Evolutionary conservation across 1,140 invertebrate species (phyloP).

Genomic region (Drosophila setifemur): DNA sequence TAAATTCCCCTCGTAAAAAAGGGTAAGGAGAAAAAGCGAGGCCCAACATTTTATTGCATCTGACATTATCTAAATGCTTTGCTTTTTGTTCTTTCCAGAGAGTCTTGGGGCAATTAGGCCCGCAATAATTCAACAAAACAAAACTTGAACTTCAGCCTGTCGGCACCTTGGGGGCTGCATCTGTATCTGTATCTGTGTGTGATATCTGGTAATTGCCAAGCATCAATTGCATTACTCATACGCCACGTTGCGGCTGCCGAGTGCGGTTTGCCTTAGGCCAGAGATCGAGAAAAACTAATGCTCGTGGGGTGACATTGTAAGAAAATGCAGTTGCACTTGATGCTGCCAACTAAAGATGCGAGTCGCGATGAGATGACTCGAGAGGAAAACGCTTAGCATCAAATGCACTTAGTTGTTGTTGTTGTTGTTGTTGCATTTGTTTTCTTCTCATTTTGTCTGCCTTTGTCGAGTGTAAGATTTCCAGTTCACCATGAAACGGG

Average conservation of each 20-base stretch:
- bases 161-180: conserved; percentile 51
- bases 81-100: conserved; percentile 26
- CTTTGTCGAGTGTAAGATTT: conserved; percentile 42
- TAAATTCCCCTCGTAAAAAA: neutral
- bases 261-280: conserved; percentile 56
- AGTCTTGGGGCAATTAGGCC: conserved; percentile 50
- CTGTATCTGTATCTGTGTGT: conserved; percentile 4
- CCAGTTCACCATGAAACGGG: conserved; percentile 70
- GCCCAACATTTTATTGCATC: conserved; percentile 11
- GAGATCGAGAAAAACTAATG: conserved; percentile 64
- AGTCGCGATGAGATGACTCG: conserved; percentile 31
- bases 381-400: conserved; percentile 41
- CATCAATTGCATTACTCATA: conserved; percentile 75
- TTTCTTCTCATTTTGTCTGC: conserved; percentile 12
- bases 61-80: conserved; percentile 20
- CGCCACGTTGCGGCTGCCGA: conserved; percentile 39
- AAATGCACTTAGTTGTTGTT: conserved; percentile 5
- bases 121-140: conserved; percentile 49
- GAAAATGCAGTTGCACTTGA: conserved; percentile 78
- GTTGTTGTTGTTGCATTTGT: neutral
- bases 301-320: conserved; percentile 66
- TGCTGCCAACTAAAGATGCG: conserved; percentile 73
- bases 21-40: neutral
- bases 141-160: conserved; percentile 75
- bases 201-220: conserved; percentile 61